Conservation (phyloP, 2,113 vertebrate genomes). For the Hippocampus abdominalis region DNA sequence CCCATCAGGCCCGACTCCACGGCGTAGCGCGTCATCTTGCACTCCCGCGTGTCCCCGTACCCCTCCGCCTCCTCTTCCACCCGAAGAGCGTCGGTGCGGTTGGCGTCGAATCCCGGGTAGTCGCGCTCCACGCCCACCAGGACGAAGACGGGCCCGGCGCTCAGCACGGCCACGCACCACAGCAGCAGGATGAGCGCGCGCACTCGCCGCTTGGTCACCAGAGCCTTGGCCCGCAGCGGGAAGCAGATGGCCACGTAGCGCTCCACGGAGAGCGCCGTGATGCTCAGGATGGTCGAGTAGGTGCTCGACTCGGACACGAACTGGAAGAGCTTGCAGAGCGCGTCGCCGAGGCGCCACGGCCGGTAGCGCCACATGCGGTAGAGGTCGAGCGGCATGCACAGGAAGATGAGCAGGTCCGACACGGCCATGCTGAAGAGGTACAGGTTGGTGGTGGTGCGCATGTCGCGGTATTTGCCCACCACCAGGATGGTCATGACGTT, state of each 20-base stretch:
- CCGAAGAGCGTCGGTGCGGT: constrained; percentile 67
- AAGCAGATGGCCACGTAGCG: constrained; percentile 94
- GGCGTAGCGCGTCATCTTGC: constrained; percentile 88
- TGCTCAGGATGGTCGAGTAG: constrained; percentile 93
- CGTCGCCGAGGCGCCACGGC: constrained; percentile 89
- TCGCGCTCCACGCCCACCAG: constrained; percentile 89
- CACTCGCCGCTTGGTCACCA: constrained; percentile 89
- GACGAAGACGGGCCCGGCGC: constrained; percentile 89
- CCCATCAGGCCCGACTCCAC: constrained; percentile 88
- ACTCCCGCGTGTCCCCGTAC: constrained; percentile 83
- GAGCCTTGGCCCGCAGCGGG: constrained; percentile 88
- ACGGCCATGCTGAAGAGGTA: constrained; percentile 97
- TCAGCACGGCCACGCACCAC: constrained; percentile 85
- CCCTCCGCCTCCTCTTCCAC: constrained; percentile 10
- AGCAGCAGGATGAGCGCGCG: constrained; percentile 86
- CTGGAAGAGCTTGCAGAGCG: constrained; percentile 95
- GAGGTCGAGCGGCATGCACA: constrained; percentile 94
- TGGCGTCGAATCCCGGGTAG: constrained; percentile 4
- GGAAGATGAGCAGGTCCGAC: constrained; percentile 92
- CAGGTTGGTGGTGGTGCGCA: constrained; percentile 94
- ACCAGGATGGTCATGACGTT: constrained; percentile 93
- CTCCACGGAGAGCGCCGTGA: constrained; percentile 93
- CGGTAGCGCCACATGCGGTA: constrained; percentile 93
- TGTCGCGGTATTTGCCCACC: constrained; percentile 86
- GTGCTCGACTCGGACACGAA: constrained; percentile 95